phyloP scores from a whole-genome alignment of 2,113 vertebrate species.

The Pseudorhombus dupliciocellatus region DNA sequence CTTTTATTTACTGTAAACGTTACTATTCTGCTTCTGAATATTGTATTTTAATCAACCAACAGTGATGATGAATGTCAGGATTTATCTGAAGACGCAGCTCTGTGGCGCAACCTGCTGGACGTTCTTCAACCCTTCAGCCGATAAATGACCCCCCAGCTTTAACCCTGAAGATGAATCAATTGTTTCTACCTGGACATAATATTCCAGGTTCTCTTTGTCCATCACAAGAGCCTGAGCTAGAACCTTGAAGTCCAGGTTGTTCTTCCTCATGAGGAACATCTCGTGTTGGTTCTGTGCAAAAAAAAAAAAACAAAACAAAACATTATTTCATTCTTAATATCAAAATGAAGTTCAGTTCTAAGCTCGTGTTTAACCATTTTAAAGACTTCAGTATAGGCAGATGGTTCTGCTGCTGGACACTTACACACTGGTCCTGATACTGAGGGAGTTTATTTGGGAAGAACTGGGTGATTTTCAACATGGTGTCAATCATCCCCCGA shows the following conservation, averaged over 20 bases:
- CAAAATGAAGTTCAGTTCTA: too few relatives aligned
- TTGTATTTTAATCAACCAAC: too few relatives aligned
- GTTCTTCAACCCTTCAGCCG: neutral
- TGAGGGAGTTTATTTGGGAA: constrained; percentile 73
- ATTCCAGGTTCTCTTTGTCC: constrained; percentile 54
- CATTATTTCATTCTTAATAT: too few relatives aligned
- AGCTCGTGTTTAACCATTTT: neutral
- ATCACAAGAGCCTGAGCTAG: constrained; percentile 68
- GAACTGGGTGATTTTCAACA: constrained; percentile 65
- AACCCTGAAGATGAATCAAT: neutral
- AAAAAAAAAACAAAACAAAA: neutral
- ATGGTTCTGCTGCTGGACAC: neutral
- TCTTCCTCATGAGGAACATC: constrained; percentile 77
- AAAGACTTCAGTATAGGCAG: neutral
- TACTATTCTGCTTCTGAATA: too few relatives aligned
- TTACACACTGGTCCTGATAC: constrained; percentile 77
- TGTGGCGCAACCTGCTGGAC: constrained; percentile 35
- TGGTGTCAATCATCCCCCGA: constrained; percentile 47
- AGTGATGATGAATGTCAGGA: too few relatives aligned
- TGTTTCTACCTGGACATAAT: constrained; percentile 60
- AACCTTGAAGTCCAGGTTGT: constrained; percentile 72
- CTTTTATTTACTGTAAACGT: too few relatives aligned
- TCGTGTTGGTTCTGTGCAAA: constrained; percentile 61
- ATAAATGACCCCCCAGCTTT: neutral
- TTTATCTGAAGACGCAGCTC: neutral